Evolutionary conservation across 2,113 vertebrate species (phyloP).

Genomic region (Rhabdomys dilectus): DNA sequence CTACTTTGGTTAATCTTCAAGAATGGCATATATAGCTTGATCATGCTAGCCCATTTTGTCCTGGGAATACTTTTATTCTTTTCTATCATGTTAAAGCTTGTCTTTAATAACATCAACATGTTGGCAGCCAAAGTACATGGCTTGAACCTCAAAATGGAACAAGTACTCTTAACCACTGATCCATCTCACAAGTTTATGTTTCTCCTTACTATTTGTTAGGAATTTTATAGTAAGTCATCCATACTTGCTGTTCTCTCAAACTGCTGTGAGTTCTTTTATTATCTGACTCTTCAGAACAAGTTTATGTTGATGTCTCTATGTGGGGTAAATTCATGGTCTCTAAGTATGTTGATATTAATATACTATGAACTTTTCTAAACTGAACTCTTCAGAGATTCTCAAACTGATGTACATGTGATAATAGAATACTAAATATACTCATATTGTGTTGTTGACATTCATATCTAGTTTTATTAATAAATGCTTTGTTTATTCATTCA

Average conservation of each 20-base stretch:
- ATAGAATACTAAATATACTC: not conserved
- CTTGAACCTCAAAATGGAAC: too few relatives aligned
- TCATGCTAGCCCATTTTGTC: too few relatives aligned
- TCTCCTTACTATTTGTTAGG: not conserved
- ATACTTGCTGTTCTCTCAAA: not conserved
- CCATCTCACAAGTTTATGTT: not conserved
- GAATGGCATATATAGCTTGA: too few relatives aligned
- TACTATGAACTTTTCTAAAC: not conserved
- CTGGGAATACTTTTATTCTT: too few relatives aligned
- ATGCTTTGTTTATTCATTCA: not conserved
- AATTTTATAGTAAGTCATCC: not conserved
- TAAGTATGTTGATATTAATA: not conserved
- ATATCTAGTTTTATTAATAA: not conserved
- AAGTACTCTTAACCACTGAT: not conserved
- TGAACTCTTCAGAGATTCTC: not conserved
- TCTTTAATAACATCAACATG: too few relatives aligned
- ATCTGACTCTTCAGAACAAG: not conserved
- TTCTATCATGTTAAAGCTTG: too few relatives aligned
- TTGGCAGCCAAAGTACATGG: too few relatives aligned
- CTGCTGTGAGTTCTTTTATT: not conserved
- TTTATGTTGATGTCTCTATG: not conserved
- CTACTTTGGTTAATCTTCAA: too few relatives aligned
- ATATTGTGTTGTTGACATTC: not conserved
- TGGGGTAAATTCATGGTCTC: not conserved
- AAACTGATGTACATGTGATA: not conserved